Evolutionary conservation across 2,888 invertebrate genomes (phyloP).

Genomic region (Drosophila sordidapex): DNA sequence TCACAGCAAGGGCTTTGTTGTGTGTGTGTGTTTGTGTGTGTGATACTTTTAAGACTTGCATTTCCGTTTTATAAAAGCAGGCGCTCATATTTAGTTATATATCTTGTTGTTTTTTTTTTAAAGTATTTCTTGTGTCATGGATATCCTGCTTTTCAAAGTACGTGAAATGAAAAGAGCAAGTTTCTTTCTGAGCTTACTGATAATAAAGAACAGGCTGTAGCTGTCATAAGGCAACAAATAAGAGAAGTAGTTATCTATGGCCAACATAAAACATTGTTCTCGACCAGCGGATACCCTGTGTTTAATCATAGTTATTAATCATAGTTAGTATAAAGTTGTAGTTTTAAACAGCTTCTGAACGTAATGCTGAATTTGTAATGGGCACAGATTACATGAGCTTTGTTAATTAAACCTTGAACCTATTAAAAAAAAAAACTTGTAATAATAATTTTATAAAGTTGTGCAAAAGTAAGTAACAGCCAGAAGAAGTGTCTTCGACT

Average conservation of each 20-base stretch:
- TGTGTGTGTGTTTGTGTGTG: neutral
- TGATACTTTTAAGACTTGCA: conserved; percentile 18
- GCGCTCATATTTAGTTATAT: conserved; percentile 22
- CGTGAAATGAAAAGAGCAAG: neutral
- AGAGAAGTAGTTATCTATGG: neutral
- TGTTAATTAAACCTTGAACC: neutral
- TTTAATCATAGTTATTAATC: no score
- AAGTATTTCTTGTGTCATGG: neutral
- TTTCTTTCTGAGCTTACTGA: conserved; percentile 3
- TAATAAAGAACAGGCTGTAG: neutral
- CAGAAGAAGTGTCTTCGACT: neutral
- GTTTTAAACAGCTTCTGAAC: neutral
- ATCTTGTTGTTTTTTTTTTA: neutral
- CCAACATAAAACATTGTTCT: neutral
- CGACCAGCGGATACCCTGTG: neutral
- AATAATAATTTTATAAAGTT: neutral
- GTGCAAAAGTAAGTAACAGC: neutral
- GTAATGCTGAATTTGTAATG: neutral
- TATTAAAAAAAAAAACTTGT: neutral
- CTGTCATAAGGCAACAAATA: neutral
- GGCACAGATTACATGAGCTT: neutral
- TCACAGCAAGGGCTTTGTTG: neutral
- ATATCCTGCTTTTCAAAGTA: neutral
- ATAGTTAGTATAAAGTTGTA: neutral
- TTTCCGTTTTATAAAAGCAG: conserved; percentile 56